phyloP scores from a whole-genome alignment of 2,797 vertebrate genomes.

The Heterohyrax brucei region DNA sequence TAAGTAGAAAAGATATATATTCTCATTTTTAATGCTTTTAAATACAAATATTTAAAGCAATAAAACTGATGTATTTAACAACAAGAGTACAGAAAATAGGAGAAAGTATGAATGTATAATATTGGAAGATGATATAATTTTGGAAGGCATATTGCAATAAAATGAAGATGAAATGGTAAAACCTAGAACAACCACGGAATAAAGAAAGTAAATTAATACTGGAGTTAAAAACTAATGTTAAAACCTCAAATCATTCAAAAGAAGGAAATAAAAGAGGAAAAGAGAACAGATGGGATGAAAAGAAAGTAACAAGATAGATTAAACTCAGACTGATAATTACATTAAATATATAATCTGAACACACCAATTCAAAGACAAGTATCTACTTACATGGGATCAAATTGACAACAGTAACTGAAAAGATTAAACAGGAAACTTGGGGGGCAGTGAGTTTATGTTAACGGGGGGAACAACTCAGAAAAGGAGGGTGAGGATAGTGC shows the following conservation, averaged over 20 bases:
- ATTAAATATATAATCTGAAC: constrained; percentile 47
- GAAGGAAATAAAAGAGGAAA: neutral
- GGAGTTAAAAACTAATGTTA: neutral
- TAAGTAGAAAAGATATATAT: neutral
- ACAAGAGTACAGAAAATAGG: neutral
- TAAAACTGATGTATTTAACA: neutral
- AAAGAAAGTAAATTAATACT: neutral
- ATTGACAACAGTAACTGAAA: too few species aligned
- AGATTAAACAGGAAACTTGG: too few species aligned
- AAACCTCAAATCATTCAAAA: constrained; percentile 9
- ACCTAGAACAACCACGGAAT: neutral
- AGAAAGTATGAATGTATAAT: neutral
- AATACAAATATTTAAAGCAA: too few species aligned
- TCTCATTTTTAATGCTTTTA: constrained; percentile 10
- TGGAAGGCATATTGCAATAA: neutral
- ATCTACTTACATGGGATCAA: too few species aligned
- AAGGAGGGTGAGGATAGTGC: too few species aligned
- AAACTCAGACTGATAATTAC: neutral
- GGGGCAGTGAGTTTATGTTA: too few species aligned
- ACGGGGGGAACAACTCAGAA: too few species aligned
- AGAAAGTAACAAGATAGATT: constrained; percentile 14
- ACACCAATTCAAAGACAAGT: neutral
- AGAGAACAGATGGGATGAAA: neutral
- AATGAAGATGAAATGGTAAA: constrained; percentile 16
- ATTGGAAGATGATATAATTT: neutral